phyloP scores from a whole-genome alignment of 2,888 invertebrate species.

The Brachylomia viminalis region DNA sequence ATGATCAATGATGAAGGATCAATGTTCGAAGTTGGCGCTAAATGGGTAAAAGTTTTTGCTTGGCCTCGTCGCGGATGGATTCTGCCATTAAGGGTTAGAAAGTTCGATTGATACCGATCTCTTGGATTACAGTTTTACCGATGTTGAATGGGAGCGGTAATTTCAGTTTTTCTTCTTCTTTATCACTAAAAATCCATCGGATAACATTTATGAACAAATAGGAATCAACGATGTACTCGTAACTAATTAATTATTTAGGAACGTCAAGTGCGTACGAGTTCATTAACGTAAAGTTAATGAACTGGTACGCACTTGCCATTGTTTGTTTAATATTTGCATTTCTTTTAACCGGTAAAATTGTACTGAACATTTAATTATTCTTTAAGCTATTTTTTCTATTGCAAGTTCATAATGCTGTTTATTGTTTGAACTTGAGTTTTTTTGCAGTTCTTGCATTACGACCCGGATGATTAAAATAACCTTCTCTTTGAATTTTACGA shows the following conservation, averaged over 20 bases:
- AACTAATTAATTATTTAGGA: conserved; percentile 1
- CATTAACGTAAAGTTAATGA: background rate
- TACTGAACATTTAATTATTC: conserved; percentile 16
- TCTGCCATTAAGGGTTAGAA: conserved; percentile 67
- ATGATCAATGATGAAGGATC: conserved; percentile 62
- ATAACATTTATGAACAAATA: background rate
- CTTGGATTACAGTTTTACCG: conserved; percentile 60
- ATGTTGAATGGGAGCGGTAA: conserved; percentile 40
- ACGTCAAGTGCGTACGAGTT: background rate
- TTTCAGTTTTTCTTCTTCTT: conserved; percentile 16
- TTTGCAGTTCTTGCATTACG: conserved; percentile 12
- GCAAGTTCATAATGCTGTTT: conserved; percentile 16
- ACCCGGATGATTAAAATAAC: conserved; percentile 21
- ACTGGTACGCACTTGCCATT: too few species aligned
- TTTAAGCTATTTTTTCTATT: conserved; percentile 7
- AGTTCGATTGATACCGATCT: conserved; percentile 71
- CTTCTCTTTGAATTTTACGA: conserved; percentile 21
- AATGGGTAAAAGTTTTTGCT: conserved; percentile 68
- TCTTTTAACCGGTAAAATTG: conserved; percentile 19
- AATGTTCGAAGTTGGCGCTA: conserved; percentile 64
- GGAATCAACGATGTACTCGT: background rate
- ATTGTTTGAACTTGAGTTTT: conserved; percentile 7
- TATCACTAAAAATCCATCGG: background rate
- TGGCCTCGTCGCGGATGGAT: conserved; percentile 66
- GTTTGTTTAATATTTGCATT: conserved; percentile 19